phyloP scores from a whole-genome alignment of 2,797 vertebrate genomes.

The Protosalanx chinensis region DNA sequence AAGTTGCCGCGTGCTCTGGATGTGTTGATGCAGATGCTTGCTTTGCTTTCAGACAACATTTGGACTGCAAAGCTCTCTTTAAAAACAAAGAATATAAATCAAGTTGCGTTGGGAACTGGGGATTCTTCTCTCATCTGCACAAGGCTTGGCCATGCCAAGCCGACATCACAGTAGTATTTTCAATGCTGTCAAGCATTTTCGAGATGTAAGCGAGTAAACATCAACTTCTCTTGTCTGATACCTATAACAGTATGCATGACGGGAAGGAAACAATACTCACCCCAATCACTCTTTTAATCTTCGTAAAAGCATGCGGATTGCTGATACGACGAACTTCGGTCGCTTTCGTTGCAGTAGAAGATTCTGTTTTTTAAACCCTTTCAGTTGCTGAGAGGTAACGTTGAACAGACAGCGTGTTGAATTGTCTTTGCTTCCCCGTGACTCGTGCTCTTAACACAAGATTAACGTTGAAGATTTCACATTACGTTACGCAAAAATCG shows the following conservation, averaged over 20 bases:
- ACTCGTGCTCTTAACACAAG: not conserved
- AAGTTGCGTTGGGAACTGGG: too few species aligned
- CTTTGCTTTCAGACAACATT: not conserved
- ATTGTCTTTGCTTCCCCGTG: not conserved
- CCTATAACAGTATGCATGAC: not conserved
- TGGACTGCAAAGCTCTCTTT: not conserved
- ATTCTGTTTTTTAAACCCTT: not conserved
- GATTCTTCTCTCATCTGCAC: too few species aligned
- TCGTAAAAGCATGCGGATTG: not conserved
- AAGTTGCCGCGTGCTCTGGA: not conserved
- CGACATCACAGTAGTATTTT: not conserved
- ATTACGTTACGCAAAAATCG: too few species aligned
- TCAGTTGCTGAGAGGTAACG: not conserved
- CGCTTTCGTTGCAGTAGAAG: not conserved
- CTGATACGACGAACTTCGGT: conserved; percentile 1
- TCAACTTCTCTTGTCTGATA: not conserved
- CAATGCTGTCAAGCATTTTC: not conserved
- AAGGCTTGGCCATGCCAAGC: not conserved
- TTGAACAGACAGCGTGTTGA: not conserved
- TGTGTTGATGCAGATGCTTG: not conserved
- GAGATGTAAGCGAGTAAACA: not conserved
- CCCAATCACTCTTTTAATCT: not conserved
- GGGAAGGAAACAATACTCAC: not conserved
- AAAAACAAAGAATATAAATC: not conserved
- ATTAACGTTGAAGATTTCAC: too few species aligned